Evolutionary conservation across 2,113 vertebrate species (phyloP).

Genomic region (Dromas ardeola): DNA sequence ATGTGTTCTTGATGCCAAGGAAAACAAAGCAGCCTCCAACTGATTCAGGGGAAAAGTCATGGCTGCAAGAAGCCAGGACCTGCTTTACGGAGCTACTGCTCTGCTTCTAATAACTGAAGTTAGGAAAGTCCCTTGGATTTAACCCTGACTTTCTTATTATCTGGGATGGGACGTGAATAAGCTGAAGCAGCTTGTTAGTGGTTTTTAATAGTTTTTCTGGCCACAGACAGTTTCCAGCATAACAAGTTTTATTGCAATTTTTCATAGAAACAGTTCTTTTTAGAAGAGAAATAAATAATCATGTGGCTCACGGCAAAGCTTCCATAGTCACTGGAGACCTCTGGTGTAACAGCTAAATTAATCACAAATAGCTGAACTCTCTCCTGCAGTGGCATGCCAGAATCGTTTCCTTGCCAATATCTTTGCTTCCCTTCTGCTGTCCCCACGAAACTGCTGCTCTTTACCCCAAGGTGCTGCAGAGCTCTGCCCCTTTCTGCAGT

Average conservation of each 20-base stretch:
- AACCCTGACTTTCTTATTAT: constrained; percentile 29
- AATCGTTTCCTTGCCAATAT: constrained; percentile 23
- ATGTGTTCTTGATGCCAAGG: constrained; percentile 64
- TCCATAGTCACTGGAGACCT: constrained; percentile 21
- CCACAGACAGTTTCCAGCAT: not conserved
- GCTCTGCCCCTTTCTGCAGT: not conserved
- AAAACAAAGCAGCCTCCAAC: constrained; percentile 53
- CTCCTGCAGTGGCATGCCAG: not conserved
- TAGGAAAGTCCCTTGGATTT: constrained; percentile 21
- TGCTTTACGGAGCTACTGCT: constrained; percentile 45
- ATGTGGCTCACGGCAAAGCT: constrained; percentile 21
- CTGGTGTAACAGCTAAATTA: constrained; percentile 42
- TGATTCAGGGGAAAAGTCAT: constrained; percentile 57
- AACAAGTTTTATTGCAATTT: constrained; percentile 14
- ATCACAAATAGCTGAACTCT: constrained; percentile 32
- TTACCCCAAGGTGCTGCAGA: not conserved
- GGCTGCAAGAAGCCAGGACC: constrained; percentile 28
- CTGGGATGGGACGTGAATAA: not conserved
- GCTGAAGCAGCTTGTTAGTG: constrained; percentile 11
- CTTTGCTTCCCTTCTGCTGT: constrained; percentile 6
- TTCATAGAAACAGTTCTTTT: constrained; percentile 29
- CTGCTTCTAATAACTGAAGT: constrained; percentile 27
- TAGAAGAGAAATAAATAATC: constrained; percentile 36
- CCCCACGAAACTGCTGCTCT: not conserved
- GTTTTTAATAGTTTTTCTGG: constrained; percentile 35